Base-by-base conservation (phyloP, 1,140 invertebrate genomes). In the Trichonephila inaurata region DNA sequence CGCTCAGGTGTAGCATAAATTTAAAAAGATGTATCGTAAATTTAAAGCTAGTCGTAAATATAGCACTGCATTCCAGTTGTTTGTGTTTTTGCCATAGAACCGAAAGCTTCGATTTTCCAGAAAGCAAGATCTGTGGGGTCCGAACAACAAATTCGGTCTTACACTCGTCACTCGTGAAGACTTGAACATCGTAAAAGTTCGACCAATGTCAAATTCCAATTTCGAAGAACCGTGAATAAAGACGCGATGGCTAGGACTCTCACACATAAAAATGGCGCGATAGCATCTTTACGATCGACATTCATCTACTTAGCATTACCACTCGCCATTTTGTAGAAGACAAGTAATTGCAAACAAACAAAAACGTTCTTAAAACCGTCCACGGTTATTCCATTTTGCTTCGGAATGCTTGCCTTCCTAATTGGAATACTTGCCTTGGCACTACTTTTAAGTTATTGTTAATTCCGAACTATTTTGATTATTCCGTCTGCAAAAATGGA, bases 221-320 rank as follows among this genome's bases (percentile, higher is more conserved):
- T 77, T 77, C 72, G 33, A 19, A 28, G 6, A 28, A 40, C 5
- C 33, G 72, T 77, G 72, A 6, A 77, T 51, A 51, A 28, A 77
- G 28, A 77, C 28, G 16, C 72, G 72, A 77, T 28, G 72, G 72
- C 28, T 28, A 4, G 72, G 4, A 28, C 16, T 77, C 72, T 33
- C 72, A 3, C 72, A 3, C 33, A 28, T 77, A 77, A 18, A 77
- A 77, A 77, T 64, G 4, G 28, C 12, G 72, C 16, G 72, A 77
- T 77, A 77, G 69, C 69, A 77, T 77, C 69, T 77, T 77, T 77
- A 77, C 72, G 72, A 77, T 28, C 72, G 33, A 18, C 72, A 28
- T 33, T 28, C 72, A 77, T 33, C 33, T 40, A 10, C 18, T 7
- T 28, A 40, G 4, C 72, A 40, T 64, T 64, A 64, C 21, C 19